Evolutionary conservation across 2,888 invertebrate genomes (phyloP), one percentile per base, ranked within the genome.

Genomic region (Zaprionus lineosus): DNA sequence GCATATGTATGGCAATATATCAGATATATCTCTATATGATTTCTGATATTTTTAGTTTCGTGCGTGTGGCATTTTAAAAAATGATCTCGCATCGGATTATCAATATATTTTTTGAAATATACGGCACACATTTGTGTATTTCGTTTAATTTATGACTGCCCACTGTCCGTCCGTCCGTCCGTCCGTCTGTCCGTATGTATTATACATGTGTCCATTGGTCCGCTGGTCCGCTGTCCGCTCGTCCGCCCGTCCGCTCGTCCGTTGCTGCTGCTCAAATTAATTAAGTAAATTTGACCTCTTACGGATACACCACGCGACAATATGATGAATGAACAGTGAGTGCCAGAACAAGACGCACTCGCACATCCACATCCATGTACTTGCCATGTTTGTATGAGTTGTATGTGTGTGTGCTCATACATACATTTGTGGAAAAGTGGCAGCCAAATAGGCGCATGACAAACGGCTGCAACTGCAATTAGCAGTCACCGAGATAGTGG

Each of bases 211-310:
- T n/a, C n/a, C n/a, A n/a, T n/a, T n/a, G n/a, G n/a, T n/a, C n/a
- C n/a, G n/a, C n/a, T n/a, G n/a, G n/a, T n/a, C n/a, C n/a, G n/a
- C n/a, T n/a, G n/a, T n/a, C n/a, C n/a, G n/a, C n/a, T n/a, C n/a
- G n/a, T n/a, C n/a, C n/a, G n/a, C n/a, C n/a, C n/a, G n/a, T n/a
- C n/a, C n/a, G n/a, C n/a, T n/a, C n/a, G n/a, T n/a, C n/a, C n/a
- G n/a, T n/a, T n/a, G 59, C 53, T 57, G 74, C 59, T 51, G 65
- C 60, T 70, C 77, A 83, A 84, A 84, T 86, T 83, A 84, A 84
- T 84, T 81, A 84, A 86, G 84, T 85, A 85, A 84, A 85, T 77
- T 85, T 84, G 86, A 85, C 84, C 84, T 85, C 86, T 83, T 83
- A 64, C 33, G 48, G 55, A 65, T 40, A 61, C 47, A 56, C 48